Evolutionary conservation across 2,797 vertebrate genomes (phyloP), one percentile per base, ranked within the genome.

Genomic region (Scarus forsteni): DNA sequence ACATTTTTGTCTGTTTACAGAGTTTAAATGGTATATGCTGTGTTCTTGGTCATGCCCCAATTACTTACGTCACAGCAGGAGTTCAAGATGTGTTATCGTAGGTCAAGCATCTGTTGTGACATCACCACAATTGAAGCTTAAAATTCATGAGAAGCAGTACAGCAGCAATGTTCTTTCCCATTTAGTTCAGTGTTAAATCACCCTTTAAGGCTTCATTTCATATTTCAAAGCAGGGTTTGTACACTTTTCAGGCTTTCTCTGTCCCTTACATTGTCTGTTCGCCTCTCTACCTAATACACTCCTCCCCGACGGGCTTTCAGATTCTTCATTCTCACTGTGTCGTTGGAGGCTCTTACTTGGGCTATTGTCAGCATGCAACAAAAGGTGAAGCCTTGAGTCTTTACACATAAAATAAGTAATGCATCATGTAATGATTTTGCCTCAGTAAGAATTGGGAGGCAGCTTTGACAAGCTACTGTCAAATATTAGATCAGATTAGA

Each of bases 241-340:
- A 80, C 76, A 83, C 69, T 68, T 45, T 61, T 72, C 19, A 27
- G 72, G 54, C 58, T 66, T 60, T 44, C 60, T 71, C n/a, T 35
- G 69, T 80, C 60, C 64, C 68, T 60, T 60, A 35, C 52, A 73
- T 72, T 79, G 77, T 82, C 74, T 59, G 0, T 80, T 55, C 74
- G 50, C 53, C 78, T 50, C 59, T 90, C 79, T 93, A 99, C 95
- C 97, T 95, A 90, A 98, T 96, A 76, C 79, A 97, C 56, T 98
- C 96, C 80, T 98, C 97, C 72, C 95, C 70, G 94, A 97, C 57
- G 89, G 86, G 81, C 91, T 94, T 85, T 93, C 93, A 0, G 68
- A 56, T 49, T 95, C 96, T 89, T 96, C 97, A 1, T 96, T 95
- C 45, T 96, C 90, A 56, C 89, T 95, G 56, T 96, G n/a, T n/a